Evolutionary conservation across 2,888 invertebrate genomes (phyloP), one percentile per base, ranked within the genome.

Genomic region (Drosophila macrospina): DNA sequence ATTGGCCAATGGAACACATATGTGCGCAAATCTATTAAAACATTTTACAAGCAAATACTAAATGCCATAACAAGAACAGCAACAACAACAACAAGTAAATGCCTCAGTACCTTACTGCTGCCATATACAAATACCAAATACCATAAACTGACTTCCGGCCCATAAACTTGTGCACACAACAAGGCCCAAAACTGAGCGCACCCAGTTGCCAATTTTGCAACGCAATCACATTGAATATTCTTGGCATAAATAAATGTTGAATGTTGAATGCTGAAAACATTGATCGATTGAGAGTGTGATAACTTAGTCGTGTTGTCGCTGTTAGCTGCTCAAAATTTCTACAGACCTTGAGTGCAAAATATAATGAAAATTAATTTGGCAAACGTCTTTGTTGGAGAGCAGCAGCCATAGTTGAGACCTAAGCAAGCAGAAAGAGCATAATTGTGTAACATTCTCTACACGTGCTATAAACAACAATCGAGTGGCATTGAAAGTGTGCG

Each of bases 1-100:
- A 74, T 67, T 72, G 36, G 62, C 30, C 61, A 47, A 32, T 47
- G n/a, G n/a, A n/a, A 61, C 67, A 59, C 55, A 61, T 64, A 59
- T 59, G 59, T 71, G 59, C 52, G 54, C 59, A 73, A 82, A 80
- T 73, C 85, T 86, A 85, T 85, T 85, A 85, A 74, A 79, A 81
- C 70, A 84, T 72, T 86, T 86, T 74, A 81, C 80, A 79, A 74
- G 75, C 81, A 86, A 84, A 81, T 77, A 74, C 74, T 71, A 64
- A 83, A 77, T 72, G 74, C 54, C 71, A 73, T 69, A 57, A 37
- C n/a, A n/a, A n/a, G n/a, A n/a, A n/a, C n/a, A n/a, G n/a, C n/a
- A n/a, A n/a, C n/a, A n/a, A n/a, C n/a, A n/a, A n/a, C 39, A 42
- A 34, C 13, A 34, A 28, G 50, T 37, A 60, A 51, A 44, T 51